phyloP scores from a whole-genome alignment of 2,113 vertebrate species.

The Numenius arquata region DNA sequence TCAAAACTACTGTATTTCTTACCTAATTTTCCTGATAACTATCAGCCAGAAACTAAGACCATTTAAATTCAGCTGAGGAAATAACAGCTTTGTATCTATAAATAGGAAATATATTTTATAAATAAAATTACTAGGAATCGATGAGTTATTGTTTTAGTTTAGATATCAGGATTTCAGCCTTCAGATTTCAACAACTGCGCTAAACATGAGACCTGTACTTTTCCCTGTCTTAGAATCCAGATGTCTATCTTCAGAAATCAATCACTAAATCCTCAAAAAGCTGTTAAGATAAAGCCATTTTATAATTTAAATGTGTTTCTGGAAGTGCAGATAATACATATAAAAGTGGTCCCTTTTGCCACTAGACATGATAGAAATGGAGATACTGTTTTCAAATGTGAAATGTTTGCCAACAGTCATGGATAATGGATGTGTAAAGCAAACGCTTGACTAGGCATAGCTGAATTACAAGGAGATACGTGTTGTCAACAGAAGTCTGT shows the following conservation, averaged over 20 bases:
- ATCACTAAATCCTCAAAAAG: neutral
- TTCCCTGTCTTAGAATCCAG: neutral
- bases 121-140: neutral
- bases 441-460: neutral
- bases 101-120: neutral
- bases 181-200: neutral
- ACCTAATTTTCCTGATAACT: slow-evolving; percentile 3
- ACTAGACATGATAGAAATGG: neutral
- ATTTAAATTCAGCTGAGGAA: neutral
- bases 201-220: neutral
- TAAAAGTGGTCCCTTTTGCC: neutral
- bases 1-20: neutral
- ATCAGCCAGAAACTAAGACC: neutral
- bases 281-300: neutral
- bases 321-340: neutral
- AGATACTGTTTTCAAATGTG: neutral
- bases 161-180: neutral
- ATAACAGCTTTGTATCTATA: neutral
- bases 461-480: neutral
- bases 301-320: neutral
- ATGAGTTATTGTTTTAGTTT: neutral
- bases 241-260: neutral
- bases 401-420: neutral
- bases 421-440: neutral
- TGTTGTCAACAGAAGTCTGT: neutral